Evolutionary conservation across 2,113 vertebrate genomes (phyloP), one percentile per base, ranked within the genome.

Genomic region (Noctilio leporinus): DNA sequence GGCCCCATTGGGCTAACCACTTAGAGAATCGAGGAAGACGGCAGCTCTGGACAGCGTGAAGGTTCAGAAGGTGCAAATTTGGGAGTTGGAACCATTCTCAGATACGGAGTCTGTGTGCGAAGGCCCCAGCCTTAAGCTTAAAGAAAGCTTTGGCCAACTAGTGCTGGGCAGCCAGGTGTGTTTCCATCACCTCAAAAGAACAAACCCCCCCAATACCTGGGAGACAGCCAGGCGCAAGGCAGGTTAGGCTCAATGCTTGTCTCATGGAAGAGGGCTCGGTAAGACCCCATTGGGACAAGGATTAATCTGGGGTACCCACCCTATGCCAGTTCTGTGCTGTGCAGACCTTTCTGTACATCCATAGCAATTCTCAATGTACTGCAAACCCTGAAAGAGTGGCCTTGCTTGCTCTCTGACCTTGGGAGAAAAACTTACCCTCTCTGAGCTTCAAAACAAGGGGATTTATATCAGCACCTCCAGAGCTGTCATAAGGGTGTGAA

Each of bases 281-380:
- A 2, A 65, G 64, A 38, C 6, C 22, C 55, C 28, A 2, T 0
- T 0, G 30, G 70, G 5, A 47, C 10, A 1, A 10, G 24, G 43
- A 11, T 7, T 16, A 3, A 7, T 49, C 55, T 40, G 62, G 28
- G 45, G 5, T 24, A 3, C 26, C 59, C 26, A 6, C 33, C 20
- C 0, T 4, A 4, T 2, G 11, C 20, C 72, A 28, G 26, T 53
- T 64, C n/a, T 24, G 1, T 26, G 5, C 15, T 15, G n/a, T n/a
- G n/a, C n/a, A 33, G 28, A 11, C 33, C 30, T 43, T n/a, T 70
- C 12, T 15, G 20, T 7, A 4, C 0, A 26, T 7, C 82, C 53
- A 4, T 7, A 10, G 12, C 2, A 7, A 7, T 15, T 67, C 76
- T 65, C 2, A 0, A 24, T 49, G 26, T 69, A 5, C 26, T 62